Percentiles rank a stretch among this genome's conserved stretches.
These are phyloP conservation scores for Spilarctia lutea DNA, from an alignment of 2,888 invertebrate genomes.

Conservation along the genomic window DNA sequence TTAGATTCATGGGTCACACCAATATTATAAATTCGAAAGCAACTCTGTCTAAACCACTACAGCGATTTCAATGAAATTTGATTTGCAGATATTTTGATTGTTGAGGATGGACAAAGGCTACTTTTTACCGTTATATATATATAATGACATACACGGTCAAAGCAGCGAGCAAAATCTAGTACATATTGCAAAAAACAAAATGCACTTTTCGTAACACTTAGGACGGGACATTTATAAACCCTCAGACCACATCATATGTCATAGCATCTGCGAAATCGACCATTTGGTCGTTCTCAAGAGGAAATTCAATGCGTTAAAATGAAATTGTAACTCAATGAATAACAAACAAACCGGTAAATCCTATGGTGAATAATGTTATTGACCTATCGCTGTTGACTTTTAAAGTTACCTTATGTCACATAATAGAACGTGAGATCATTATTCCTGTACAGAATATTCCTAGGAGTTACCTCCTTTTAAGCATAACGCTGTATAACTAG, in stretches of 20 bases:
- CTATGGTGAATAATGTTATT: slow-evolving; percentile 11
- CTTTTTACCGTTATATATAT: too few species aligned
- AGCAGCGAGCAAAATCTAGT: too few species aligned
- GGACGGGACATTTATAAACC: not conserved
- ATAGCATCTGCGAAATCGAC: not conserved
- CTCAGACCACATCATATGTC: not conserved
- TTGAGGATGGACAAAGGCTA: too few species aligned
- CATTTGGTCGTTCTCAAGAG: not conserved
- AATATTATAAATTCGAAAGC: too few species aligned
- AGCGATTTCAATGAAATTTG: too few species aligned
- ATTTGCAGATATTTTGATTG: too few species aligned
- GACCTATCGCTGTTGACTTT: slow-evolving; percentile 4
- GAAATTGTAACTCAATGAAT: not conserved
- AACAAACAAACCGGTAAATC: not conserved
- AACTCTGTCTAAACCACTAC: too few species aligned
- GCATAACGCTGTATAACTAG: slow-evolving; percentile 1
- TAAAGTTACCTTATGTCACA: slow-evolving; percentile 6
- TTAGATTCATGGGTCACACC: too few species aligned
- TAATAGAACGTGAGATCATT: not conserved
- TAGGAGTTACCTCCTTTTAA: slow-evolving; percentile 22
- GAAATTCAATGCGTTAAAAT: not conserved
- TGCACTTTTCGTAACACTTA: not conserved
- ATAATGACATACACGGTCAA: too few species aligned
- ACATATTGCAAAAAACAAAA: not conserved
- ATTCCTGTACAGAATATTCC: slow-evolving; percentile 3